phyloP scores from a whole-genome alignment of 2,888 invertebrate genomes.

The Chaetogeoica ovagalla region DNA sequence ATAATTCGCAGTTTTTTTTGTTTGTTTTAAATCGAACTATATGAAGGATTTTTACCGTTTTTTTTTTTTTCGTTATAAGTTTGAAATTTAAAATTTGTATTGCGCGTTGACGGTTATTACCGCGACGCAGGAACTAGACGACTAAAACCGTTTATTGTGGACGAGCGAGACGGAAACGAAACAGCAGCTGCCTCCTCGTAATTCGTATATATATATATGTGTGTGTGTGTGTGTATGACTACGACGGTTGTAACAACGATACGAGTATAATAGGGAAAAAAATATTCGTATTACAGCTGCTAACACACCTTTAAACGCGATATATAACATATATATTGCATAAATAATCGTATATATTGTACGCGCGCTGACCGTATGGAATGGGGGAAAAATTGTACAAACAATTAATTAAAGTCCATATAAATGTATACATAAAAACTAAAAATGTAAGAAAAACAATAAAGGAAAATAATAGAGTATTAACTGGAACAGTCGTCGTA shows the following conservation, averaged over 20 bases:
- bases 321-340: background rate
- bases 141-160: slow-evolving; percentile 28
- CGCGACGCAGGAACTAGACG: slow-evolving; percentile 34
- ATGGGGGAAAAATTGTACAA: too few species aligned
- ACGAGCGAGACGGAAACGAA: slow-evolving; percentile 19
- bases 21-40: background rate
- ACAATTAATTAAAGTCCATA: too few species aligned
- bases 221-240: background rate
- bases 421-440: too few species aligned
- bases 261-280: slow-evolving; percentile 25
- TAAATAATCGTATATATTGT: background rate
- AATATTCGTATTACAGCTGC: background rate
- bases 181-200: slow-evolving; percentile 26
- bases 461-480: too few species aligned
- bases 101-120: slow-evolving; percentile 6
- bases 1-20: too few species aligned
- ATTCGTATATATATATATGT: too few species aligned
- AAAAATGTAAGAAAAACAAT: too few species aligned
- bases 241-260: slow-evolving; percentile 21
- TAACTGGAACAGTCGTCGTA: too few species aligned
- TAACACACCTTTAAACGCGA: background rate
- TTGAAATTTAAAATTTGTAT: background rate
- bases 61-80: background rate
- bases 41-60: background rate
- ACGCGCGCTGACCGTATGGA: background rate